These are phyloP conservation scores for Bimastos eiseni DNA, from an alignment of 2,888 invertebrate genomes.

Conservation along the genomic window DNA sequence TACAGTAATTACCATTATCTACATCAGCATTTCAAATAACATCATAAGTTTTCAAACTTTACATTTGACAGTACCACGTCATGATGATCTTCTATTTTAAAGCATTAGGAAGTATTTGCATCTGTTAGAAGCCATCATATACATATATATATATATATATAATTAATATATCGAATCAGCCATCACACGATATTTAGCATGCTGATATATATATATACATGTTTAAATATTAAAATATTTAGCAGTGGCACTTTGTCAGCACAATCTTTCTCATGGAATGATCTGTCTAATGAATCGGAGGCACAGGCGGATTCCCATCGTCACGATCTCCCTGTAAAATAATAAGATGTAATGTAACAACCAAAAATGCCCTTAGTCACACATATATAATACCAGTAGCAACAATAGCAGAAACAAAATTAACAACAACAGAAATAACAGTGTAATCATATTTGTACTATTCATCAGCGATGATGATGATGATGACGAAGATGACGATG, in stretches of 20 bases:
- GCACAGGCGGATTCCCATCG: neutral
- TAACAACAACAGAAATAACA: neutral
- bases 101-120: neutral
- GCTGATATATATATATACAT: conserved; percentile 34
- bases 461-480: neutral
- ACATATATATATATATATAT: neutral
- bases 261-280: neutral
- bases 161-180: neutral
- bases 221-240: conserved; percentile 27
- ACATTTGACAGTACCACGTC: neutral
- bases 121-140: neutral
- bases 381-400: neutral
- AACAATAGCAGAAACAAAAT: neutral
- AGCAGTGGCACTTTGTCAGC: conserved; percentile 20
- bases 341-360: neutral
- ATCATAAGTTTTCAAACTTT: neutral
- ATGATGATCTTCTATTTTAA: neutral
- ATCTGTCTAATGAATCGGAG: neutral
- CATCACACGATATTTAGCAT: conserved; percentile 19
- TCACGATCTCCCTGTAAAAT: conserved; percentile 10
- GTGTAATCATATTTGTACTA: neutral
- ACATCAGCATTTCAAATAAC: neutral
- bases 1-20: neutral
- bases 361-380: neutral
- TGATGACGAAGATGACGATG: neutral